Conservation (phyloP, 2,797 vertebrate genomes). For the Megalops cyprinoides region DNA sequence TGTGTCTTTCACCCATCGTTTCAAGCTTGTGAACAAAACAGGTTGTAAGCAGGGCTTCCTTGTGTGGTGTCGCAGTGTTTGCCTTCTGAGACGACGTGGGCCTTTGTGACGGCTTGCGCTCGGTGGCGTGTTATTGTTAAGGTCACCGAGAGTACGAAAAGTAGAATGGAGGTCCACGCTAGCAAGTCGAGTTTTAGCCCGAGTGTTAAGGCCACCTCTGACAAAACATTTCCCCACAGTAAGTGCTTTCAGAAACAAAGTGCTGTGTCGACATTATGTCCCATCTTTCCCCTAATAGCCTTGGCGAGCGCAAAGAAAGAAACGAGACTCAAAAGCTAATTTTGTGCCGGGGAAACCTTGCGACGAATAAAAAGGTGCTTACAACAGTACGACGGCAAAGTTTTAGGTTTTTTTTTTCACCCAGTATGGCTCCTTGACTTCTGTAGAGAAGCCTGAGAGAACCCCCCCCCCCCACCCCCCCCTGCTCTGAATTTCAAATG, state of each 20-base stretch:
- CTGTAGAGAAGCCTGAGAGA: neutral
- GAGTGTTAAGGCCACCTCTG: constrained; percentile 37
- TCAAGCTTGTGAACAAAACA: too few species aligned
- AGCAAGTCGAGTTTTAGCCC: constrained; percentile 44
- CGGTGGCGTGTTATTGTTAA: constrained; percentile 27
- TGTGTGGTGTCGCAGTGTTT: too few species aligned
- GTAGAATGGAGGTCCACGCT: constrained; percentile 14
- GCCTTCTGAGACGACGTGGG: constrained; percentile 6
- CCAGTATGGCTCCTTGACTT: neutral
- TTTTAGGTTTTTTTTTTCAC: neutral
- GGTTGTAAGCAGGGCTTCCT: too few species aligned
- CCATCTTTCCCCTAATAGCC: constrained; percentile 11
- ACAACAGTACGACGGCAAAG: neutral
- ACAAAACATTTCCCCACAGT: constrained; percentile 48
- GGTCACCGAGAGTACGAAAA: neutral
- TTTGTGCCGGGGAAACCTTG: neutral
- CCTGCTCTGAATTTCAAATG: neutral
- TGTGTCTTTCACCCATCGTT: too few species aligned
- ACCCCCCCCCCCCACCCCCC: neutral
- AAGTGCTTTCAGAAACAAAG: constrained; percentile 59
- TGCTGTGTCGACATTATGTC: constrained; percentile 47
- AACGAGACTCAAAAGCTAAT: constrained; percentile 12
- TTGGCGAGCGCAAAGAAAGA: neutral
- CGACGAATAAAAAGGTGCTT: constrained; percentile 6
- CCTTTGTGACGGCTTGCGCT: constrained; percentile 50